Base-by-base conservation (phyloP, 2,888 invertebrate species). In the Suillia variegata region DNA sequence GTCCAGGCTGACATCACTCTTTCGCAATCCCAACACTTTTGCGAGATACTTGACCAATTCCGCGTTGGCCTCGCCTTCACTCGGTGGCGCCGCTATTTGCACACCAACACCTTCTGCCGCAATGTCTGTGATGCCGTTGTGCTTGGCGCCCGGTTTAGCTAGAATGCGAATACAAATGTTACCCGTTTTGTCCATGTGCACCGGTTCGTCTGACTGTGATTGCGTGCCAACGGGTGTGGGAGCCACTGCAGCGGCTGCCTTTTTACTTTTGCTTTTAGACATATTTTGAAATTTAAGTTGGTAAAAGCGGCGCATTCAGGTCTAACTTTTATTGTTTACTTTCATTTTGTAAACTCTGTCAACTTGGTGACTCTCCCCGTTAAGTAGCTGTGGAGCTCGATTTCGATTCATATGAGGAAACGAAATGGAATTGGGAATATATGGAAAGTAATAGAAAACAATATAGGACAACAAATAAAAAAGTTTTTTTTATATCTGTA, bases 21-120 rank as follows among this genome's bases (percentile, higher is more conserved):
- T 92, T 61, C 87, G 84, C 1, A 92, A 70, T 12, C 86, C 87
- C 33, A 93, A 78, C n/a, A 91, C 81, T 65, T 86, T 84, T 1
- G 91, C 85, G 52, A 93, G 79, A 72, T 87, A 92, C 76, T 89
- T 89, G 0, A 92, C 83, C 8, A 93, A 83, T 75, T 91, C 92
- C 0, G 87, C 84, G 72, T 93, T 93, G 12, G 93, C 92, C 81
- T 91, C 90, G 2, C 93, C 93, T 73, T 93, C 92, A 3, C 88
- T 85, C 1, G 93, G 91, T n/a, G 91, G 91, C 1, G 92, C 92
- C 60, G 87, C 87, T 65, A 93, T 91, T 76, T 91, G 89, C 13
- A 92, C 84, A n/a, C 88, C 88, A 22, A 93, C 85, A 8, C 86
- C 87, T 73, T 91, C 90, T 1, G 80, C 77, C 2, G 84, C 82